Conservation (phyloP, 2,797 vertebrate species). For the Coilia nasus region DNA sequence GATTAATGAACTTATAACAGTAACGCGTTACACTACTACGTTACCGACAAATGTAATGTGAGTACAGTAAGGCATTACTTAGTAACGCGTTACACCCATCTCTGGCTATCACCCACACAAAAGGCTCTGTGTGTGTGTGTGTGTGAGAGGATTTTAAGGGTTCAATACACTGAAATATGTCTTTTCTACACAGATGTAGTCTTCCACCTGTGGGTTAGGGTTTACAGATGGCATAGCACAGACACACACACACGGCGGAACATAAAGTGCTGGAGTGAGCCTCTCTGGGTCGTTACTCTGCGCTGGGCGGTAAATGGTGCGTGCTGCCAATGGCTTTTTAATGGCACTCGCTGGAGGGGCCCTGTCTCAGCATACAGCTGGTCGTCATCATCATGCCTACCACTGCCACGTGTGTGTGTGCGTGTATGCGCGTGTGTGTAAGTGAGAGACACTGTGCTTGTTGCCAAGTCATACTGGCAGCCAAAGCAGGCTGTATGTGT, state of each 20-base stretch:
- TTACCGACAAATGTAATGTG: too few species aligned
- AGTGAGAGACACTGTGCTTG: background rate
- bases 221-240: background rate
- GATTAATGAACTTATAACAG: too few species aligned
- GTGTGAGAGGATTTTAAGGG: too few species aligned
- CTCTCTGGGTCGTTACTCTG: background rate
- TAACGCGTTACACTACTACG: too few species aligned
- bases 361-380: background rate
- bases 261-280: background rate
- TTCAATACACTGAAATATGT: background rate
- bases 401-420: background rate
- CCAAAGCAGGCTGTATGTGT: background rate
- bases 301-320: slow-evolving; percentile 49
- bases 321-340: slow-evolving; percentile 56
- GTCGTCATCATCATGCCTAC: background rate
- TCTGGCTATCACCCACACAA: too few species aligned
- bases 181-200: background rate
- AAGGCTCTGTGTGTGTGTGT: too few species aligned
- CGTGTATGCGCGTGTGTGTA: slow-evolving; percentile 2
- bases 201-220: background rate
- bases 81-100: too few species aligned
- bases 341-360: slow-evolving; percentile 35
- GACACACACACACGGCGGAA: background rate
- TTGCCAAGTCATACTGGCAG: background rate
- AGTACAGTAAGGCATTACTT: too few species aligned